These are phyloP conservation scores for Alectura lathami DNA, from an alignment of 2,113 vertebrate species.

Conservation along the genomic window DNA sequence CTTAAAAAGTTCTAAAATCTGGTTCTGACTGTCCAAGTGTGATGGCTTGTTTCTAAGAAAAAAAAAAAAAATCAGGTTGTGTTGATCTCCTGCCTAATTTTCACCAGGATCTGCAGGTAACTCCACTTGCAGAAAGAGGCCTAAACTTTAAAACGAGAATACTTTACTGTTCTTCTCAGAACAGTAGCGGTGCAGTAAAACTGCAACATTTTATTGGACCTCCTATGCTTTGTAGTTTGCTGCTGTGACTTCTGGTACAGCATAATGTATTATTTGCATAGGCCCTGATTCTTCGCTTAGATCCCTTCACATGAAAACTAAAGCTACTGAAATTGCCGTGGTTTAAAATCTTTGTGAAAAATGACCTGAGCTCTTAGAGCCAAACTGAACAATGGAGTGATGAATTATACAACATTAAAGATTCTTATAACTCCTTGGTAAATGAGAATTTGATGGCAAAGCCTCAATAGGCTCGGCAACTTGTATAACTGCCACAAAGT, in stretches of 20 bases:
- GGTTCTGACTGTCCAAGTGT: background rate
- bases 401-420: constrained; percentile 52
- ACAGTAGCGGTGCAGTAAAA: background rate
- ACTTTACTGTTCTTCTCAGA: background rate
- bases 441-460: constrained; percentile 52
- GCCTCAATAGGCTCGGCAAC: constrained; percentile 34
- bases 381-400: background rate
- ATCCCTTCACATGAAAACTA: background rate
- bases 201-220: background rate
- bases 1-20: background rate
- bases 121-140: background rate
- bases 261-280: background rate
- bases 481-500: constrained; percentile 32
- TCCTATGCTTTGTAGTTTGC: background rate
- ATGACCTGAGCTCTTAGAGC: background rate
- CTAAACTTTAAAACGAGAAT: background rate
- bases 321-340: background rate
- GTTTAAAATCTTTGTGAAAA: constrained; percentile 3
- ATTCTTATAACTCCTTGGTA: constrained; percentile 37
- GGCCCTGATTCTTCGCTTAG: background rate
- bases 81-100: background rate
- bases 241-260: background rate
- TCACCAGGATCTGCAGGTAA: background rate
- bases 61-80: background rate
- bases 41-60: background rate